Evolutionary conservation across 2,888 invertebrate species (phyloP).

Genomic region (Willowsia nigromaculata): DNA sequence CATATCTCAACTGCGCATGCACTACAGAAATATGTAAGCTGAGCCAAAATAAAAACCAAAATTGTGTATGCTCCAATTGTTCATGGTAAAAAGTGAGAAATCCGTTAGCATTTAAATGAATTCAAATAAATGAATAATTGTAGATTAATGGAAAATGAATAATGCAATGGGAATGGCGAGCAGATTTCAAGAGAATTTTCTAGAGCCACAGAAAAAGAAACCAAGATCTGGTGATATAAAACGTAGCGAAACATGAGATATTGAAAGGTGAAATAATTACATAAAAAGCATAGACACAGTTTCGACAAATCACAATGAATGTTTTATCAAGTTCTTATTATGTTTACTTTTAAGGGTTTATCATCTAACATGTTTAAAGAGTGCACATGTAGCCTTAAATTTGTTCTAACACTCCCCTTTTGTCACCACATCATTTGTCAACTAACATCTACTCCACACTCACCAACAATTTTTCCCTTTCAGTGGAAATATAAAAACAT

Average conservation of each 20-base stretch:
- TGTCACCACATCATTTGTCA: slow-evolving; percentile 73
- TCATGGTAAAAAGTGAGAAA: neutral
- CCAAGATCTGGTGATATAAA: neutral
- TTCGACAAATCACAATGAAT: neutral
- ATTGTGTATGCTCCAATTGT: neutral
- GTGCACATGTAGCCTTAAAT: slow-evolving; percentile 33
- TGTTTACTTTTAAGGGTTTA: neutral
- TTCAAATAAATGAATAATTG: too few species aligned
- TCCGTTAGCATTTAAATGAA: neutral
- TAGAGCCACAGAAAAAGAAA: neutral
- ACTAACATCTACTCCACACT: neutral
- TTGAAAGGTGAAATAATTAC: neutral
- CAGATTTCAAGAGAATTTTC: neutral
- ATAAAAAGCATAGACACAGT: too few species aligned
- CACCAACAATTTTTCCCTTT: neutral
- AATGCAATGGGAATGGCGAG: neutral
- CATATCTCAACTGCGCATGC: neutral
- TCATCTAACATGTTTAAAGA: neutral
- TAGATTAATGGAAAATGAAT: too few species aligned
- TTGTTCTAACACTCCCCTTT: slow-evolving; percentile 64
- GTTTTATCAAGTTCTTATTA: neutral
- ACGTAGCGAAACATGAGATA: neutral
- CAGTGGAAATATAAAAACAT: neutral
- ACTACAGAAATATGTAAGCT: neutral
- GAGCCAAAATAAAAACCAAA: neutral